These are phyloP conservation scores for Luperina testacea DNA, from an alignment of 2,888 invertebrate species.

Conservation along the genomic window DNA sequence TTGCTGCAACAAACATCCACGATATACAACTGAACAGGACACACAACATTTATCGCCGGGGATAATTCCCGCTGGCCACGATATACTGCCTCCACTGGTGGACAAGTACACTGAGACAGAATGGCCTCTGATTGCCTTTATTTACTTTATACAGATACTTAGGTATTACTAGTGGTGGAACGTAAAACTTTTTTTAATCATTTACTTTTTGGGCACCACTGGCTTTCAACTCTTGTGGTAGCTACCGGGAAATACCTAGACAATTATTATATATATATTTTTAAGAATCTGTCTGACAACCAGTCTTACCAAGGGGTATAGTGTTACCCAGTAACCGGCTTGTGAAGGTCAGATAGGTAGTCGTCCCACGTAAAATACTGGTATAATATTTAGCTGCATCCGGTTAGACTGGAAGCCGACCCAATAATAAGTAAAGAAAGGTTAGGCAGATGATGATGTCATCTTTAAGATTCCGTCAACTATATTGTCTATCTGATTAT, in stretches of 20 bases:
- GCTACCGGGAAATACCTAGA: not conserved
- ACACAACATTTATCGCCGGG: no score
- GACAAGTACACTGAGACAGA: not conserved
- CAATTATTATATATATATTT: not conserved
- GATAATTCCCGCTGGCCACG: no score
- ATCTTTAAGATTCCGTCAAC: not conserved
- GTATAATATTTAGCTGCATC: no score
- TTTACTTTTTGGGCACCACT: not conserved
- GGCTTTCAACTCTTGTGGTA: no score
- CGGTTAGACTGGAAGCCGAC: no score
- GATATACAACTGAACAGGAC: not conserved
- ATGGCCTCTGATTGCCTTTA: not conserved
- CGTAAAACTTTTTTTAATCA: no score
- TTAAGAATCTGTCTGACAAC: not conserved
- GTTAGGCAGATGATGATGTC: not conserved
- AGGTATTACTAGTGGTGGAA: not conserved
- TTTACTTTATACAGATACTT: no score
- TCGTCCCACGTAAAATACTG: no score
- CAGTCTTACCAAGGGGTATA: no score
- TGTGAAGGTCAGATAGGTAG: no score
- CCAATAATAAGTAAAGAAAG: no score
- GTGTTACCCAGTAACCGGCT: no score
- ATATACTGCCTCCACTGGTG: not conserved
- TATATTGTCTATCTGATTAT: not conserved
- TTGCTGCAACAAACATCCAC: slow-evolving; percentile 91